These are phyloP conservation scores for Amphipyra berbera DNA, from an alignment of 2,888 invertebrate species.

Conservation along the genomic window DNA sequence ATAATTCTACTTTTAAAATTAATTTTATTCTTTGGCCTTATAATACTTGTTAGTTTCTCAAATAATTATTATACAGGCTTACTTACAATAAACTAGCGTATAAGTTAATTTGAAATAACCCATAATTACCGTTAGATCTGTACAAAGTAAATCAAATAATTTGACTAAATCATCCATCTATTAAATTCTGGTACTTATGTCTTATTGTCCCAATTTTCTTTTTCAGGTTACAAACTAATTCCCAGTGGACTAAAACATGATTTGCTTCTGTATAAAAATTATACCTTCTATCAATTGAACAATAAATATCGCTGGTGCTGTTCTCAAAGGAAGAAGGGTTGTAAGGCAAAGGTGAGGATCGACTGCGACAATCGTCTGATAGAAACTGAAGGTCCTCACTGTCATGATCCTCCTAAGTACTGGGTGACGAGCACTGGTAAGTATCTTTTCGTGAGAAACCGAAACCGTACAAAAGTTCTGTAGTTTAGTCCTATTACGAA, in stretches of 20 bases:
- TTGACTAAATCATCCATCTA: too few relatives aligned
- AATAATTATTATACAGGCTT: too few relatives aligned
- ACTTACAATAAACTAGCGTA: too few relatives aligned
- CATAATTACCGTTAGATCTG: too few relatives aligned
- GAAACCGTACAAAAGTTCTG: too few relatives aligned
- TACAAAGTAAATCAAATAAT: too few relatives aligned
- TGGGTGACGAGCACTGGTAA: slow-evolving; percentile 1
- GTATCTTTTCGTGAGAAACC: not conserved
- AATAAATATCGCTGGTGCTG: slow-evolving; percentile 9
- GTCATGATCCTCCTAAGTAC: slow-evolving; percentile 16
- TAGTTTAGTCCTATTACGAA: too few relatives aligned
- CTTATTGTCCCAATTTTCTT: not conserved
- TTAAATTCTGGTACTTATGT: not conserved
- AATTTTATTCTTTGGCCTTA: too few relatives aligned
- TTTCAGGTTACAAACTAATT: slow-evolving; percentile 18
- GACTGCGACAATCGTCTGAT: slow-evolving; percentile 1
- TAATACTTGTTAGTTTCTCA: too few relatives aligned
- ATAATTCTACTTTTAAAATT: too few relatives aligned
- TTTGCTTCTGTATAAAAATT: slow-evolving; percentile 10
- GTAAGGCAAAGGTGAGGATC: slow-evolving; percentile 13
- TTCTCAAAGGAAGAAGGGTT: slow-evolving; percentile 14
- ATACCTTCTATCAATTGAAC: slow-evolving; percentile 3
- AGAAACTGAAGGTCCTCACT: not conserved
- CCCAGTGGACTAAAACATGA: slow-evolving; percentile 4
- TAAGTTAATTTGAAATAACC: too few relatives aligned